Conservation (phyloP, 2,888 invertebrate genomes). For the Pachycephus smyrnensis region DNA sequence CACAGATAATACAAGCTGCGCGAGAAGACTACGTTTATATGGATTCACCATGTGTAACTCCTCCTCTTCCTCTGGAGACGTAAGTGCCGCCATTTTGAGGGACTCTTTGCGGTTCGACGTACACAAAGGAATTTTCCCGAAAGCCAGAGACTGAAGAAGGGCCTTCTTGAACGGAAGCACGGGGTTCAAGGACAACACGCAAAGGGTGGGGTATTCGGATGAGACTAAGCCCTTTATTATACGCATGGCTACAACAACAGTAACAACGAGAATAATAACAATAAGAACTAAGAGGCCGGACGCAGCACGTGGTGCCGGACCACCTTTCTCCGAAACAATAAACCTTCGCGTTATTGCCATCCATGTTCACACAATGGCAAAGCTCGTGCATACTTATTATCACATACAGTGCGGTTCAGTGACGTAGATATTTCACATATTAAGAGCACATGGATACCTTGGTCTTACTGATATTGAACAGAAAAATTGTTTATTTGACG, state of each 20-base stretch:
- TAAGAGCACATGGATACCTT: too few relatives aligned
- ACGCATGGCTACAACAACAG: conserved; percentile 8
- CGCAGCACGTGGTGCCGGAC: conserved; percentile 19
- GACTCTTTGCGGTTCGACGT: too few relatives aligned
- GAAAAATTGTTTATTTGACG: too few relatives aligned
- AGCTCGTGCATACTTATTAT: conserved; percentile 49
- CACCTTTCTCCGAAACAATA: conserved; percentile 54
- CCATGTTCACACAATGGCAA: conserved; percentile 20
- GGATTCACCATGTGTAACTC: too few relatives aligned
- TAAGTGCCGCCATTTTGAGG: too few relatives aligned
- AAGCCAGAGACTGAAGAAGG: too few relatives aligned
- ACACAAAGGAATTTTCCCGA: too few relatives aligned
- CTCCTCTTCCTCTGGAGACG: too few relatives aligned
- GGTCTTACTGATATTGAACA: too few relatives aligned
- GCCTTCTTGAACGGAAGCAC: background rate
- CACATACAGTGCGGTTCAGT: conserved; percentile 37
- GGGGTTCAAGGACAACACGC: background rate
- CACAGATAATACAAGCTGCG: too few relatives aligned
- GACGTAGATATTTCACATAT: conserved; percentile 35
- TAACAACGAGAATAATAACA: conserved; percentile 5
- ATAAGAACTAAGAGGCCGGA: conserved; percentile 15
- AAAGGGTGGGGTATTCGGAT: background rate
- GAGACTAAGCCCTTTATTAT: conserved; percentile 12
- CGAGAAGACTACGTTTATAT: too few relatives aligned
- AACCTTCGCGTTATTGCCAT: conserved; percentile 41